Base-by-base conservation (phyloP, 2,888 invertebrate genomes). In the Morpho achilles region DNA sequence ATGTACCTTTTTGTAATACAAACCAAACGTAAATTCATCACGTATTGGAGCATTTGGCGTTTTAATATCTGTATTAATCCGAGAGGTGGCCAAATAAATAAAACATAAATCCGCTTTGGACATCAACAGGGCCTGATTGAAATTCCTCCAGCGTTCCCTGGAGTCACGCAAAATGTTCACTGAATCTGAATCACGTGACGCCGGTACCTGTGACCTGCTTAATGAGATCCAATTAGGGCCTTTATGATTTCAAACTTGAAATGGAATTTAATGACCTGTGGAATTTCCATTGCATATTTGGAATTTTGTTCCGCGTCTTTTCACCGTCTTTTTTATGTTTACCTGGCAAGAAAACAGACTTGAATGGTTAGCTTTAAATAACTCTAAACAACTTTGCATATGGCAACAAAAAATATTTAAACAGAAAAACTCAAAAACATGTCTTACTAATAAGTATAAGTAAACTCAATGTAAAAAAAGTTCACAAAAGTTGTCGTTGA, bases 21-120 rank as follows among this genome's bases (percentile, higher is more conserved):
- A 43, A 43, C 42, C 8, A 3, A 3, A 3, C 7, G 9, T 7
- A 43, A 43, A 8, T 43, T 43, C 42, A 69, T 61, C 69, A 69
- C 67, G 71, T 67, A 69, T 50, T 70, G 69, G 66, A 73, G 73
- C 74, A 75, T 74, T 74, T 68, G 63, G 69, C 72, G 62, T 69
- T 63, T 60, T 58, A 61, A 63, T 71, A 79, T 81, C 81, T 77
- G 69, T 74, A 79, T 82, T 68, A 70, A 76, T 77, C 77, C 75
- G 75, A 77, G 71, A 73, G 70, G 70, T 71, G 73, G 71, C 71
- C 73, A 73, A 74, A 76, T 75, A 75, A 77, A 76, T 64, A 64
- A 69, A 73, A 72, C 70, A 68, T 72, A 75, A 74, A 72, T 67
- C 66, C 62, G 64, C 67, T 68, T 68, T 61, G 68, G 68, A 69